Evolutionary conservation across 1,140 invertebrate species (phyloP).

Genomic region (Neotoxoptera formosana): DNA sequence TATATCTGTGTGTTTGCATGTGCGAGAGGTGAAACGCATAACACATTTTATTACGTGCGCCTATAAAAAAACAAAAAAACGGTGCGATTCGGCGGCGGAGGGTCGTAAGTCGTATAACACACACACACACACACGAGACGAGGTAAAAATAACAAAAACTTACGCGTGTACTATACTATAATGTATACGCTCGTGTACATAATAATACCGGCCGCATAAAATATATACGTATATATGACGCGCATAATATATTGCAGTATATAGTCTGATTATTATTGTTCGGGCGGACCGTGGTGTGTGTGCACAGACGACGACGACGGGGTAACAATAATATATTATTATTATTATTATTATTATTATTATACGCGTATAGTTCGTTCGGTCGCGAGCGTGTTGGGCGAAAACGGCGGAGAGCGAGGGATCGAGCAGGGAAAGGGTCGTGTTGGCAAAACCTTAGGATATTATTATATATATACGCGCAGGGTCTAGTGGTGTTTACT

Average conservation of each 20-base stretch:
- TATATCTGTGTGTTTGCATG: no score
- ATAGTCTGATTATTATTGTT: constrained; percentile 7
- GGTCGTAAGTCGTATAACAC: not conserved
- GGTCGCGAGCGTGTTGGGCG: not conserved
- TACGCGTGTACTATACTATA: not conserved
- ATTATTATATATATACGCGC: not conserved
- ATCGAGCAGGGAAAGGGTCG: not conserved
- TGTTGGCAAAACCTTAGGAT: not conserved
- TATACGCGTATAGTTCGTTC: not conserved
- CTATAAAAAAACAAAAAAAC: not conserved
- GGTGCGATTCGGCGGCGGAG: not conserved
- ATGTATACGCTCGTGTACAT: not conserved
- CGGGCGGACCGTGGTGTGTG: not conserved
- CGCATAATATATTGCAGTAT: not conserved
- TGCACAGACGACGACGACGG: not conserved
- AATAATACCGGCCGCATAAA: not conserved
- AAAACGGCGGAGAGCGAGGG: no score
- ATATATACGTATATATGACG: not conserved
- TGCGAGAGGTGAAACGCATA: not conserved
- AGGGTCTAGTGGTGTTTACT: not conserved
- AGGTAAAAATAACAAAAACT: constrained; percentile 4
- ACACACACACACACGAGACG: not conserved
- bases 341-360: no score
- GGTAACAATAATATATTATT: not conserved
- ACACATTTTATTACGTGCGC: not conserved